Evolutionary conservation across 92 coral and sea anemone species (phyloP).

Genomic region (Bergia sp.): DNA sequence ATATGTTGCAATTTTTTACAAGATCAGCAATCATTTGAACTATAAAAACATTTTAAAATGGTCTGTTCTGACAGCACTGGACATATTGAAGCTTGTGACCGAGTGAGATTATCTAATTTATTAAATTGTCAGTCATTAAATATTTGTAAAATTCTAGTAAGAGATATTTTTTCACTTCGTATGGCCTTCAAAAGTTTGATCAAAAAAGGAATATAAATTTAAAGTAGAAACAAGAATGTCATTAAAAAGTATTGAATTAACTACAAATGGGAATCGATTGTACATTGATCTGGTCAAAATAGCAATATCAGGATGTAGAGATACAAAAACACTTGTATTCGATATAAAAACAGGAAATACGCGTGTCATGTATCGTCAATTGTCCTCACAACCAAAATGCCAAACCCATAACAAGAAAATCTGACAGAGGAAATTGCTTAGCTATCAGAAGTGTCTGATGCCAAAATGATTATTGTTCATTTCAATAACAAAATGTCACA

Average conservation of each 20-base stretch:
- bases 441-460: not conserved
- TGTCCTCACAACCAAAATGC: slow-evolving; percentile 29
- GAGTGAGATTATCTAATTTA: not conserved
- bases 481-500: not conserved
- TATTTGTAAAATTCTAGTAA: slow-evolving; percentile 16
- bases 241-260: not conserved
- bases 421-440: slow-evolving; percentile 2
- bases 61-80: not conserved
- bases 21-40: not conserved
- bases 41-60: not conserved
- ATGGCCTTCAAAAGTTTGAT: not conserved
- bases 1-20: not conserved
- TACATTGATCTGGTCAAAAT: not conserved
- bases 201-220: not conserved
- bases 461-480: not conserved
- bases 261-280: not conserved
- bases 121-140: slow-evolving; percentile 1
- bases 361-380: slow-evolving; percentile 26
- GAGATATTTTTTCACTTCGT: not conserved
- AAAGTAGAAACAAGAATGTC: not conserved
- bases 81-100: not conserved
- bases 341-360: slow-evolving; percentile 39
- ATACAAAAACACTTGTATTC: slow-evolving; percentile 12
- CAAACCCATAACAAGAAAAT: slow-evolving; percentile 23
- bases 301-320: slow-evolving; percentile 7